A percentile compares a stretch with the other conserved stretches of the same genome.
These are phyloP conservation scores for Spisula subtruncata DNA, from an alignment of 2,888 invertebrate genomes.

Conservation along the genomic window DNA sequence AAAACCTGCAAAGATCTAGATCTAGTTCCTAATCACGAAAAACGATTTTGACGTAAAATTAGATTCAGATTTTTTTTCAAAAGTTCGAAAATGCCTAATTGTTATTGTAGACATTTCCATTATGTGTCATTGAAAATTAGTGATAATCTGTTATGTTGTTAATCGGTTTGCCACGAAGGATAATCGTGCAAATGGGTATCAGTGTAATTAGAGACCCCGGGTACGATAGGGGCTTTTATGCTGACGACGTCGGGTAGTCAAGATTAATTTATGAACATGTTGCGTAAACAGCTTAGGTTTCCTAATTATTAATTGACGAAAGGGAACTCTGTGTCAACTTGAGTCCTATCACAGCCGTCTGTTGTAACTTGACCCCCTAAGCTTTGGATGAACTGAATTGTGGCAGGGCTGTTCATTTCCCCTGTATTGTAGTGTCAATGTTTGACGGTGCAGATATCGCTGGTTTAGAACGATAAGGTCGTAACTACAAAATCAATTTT, in stretches of 20 bases:
- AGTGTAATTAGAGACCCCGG: neutral
- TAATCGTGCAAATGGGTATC: neutral
- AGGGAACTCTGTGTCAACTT: neutral
- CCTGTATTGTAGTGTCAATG: neutral
- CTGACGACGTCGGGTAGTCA: slow-evolving; percentile 32
- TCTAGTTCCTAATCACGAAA: neutral
- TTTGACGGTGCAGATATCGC: neutral
- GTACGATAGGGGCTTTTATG: slow-evolving; percentile 28
- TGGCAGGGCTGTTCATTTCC: neutral
- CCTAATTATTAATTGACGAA: slow-evolving; percentile 41
- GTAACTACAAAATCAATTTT: no score
- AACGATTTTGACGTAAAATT: slow-evolving; percentile 23
- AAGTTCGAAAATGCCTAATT: slow-evolving; percentile 5
- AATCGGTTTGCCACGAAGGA: slow-evolving; percentile 11
- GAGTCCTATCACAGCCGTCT: neutral
- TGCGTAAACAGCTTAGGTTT: slow-evolving; percentile 37
- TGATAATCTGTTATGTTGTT: neutral
- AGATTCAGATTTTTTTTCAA: neutral
- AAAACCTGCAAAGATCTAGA: no score
- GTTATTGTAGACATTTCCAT: neutral
- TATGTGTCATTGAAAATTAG: neutral
- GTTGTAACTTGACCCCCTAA: neutral
- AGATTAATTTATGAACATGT: slow-evolving; percentile 31
- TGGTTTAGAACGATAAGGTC: no score
- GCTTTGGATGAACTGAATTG: neutral